Conservation (phyloP, 2,113 vertebrate species). For the Prunella himalayana region DNA sequence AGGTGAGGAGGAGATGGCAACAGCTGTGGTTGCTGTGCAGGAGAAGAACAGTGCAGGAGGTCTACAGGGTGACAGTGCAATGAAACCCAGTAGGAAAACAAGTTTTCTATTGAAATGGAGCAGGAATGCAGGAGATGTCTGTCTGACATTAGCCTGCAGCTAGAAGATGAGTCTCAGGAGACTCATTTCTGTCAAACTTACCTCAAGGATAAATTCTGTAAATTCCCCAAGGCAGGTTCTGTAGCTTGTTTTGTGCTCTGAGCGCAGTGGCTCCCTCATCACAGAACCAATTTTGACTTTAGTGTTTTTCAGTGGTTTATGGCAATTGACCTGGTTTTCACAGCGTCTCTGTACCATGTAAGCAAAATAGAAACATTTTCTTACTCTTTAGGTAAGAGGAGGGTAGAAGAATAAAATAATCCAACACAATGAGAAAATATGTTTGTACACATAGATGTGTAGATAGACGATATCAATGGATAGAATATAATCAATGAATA, state of each 20-base stretch:
- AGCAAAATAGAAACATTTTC: neutral
- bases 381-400: neutral
- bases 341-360: neutral
- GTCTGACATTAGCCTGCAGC: neutral
- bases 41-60: neutral
- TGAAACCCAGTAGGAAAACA: neutral
- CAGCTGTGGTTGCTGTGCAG: neutral
- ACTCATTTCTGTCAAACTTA: neutral
- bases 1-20: neutral
- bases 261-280: neutral
- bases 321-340: neutral
- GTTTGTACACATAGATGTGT: neutral
- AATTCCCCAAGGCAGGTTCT: neutral
- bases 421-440: neutral
- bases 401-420: neutral
- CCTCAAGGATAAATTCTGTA: neutral
- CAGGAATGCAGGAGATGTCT: neutral
- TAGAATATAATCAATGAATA: neutral
- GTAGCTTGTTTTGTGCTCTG: neutral
- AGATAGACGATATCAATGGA: neutral
- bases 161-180: neutral
- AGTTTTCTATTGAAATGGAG: neutral
- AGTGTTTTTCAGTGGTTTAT: neutral
- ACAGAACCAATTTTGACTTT: neutral
- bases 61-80: neutral